These are phyloP conservation scores for Mugil cephalus DNA, from an alignment of 2,113 vertebrate species.

Conservation along the genomic window DNA sequence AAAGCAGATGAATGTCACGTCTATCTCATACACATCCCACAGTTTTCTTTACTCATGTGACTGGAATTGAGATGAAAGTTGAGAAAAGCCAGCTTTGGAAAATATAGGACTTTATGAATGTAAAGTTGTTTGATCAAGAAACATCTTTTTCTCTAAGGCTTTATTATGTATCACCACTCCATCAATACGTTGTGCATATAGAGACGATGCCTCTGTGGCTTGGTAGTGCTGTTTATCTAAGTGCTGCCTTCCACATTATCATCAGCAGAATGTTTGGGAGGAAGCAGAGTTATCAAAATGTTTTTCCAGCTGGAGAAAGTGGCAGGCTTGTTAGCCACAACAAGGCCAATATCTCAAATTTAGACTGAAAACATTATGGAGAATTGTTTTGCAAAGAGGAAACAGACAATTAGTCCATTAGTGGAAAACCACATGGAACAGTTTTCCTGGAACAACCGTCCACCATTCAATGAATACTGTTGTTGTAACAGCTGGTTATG, in stretches of 20 bases:
- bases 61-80: slow-evolving; percentile 3
- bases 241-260: not conserved
- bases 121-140: not conserved
- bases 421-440: not conserved
- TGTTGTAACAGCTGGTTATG: not conserved
- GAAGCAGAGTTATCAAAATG: not conserved
- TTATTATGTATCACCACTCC: not conserved
- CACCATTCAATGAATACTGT: not conserved
- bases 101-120: not conserved
- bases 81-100: not conserved
- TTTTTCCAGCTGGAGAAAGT: slow-evolving; percentile 20
- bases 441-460: not conserved
- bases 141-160: not conserved
- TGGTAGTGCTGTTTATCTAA: not conserved
- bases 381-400: not conserved
- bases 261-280: not conserved
- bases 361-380: not conserved
- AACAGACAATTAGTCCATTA: not conserved
- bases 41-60: not conserved
- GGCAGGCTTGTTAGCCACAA: not conserved
- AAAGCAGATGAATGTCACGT: slow-evolving; percentile 68
- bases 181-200: not conserved
- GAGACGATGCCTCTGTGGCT: not conserved
- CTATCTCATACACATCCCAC: slow-evolving; percentile 21
- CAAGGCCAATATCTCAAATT: not conserved